Evolutionary conservation across 2,888 invertebrate genomes (phyloP).

Genomic region (Girardia tigrina): DNA sequence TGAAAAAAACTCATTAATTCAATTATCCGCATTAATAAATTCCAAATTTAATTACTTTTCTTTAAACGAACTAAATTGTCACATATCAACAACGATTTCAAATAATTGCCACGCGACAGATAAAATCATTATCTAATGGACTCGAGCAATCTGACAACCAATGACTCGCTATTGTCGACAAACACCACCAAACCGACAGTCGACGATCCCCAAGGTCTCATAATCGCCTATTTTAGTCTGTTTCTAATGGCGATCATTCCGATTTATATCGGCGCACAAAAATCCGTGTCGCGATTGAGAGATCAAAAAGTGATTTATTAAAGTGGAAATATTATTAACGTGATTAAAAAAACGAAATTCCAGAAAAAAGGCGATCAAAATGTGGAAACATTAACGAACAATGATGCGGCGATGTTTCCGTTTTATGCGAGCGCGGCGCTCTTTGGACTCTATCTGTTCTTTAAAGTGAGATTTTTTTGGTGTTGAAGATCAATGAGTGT

Average conservation of each 20-base stretch:
- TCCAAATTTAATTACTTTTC: neutral
- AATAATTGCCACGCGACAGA: neutral
- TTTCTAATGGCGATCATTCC: neutral
- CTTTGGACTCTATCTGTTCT: neutral
- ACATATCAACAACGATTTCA: neutral
- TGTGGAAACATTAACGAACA: neutral
- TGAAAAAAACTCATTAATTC: too few species aligned
- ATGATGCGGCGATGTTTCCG: slow-evolving; percentile 1
- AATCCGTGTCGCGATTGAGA: neutral
- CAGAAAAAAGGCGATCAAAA: neutral
- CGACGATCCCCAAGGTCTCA: neutral
- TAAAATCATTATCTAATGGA: neutral
- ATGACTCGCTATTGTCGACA: neutral
- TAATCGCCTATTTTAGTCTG: neutral
- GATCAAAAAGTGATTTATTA: neutral
- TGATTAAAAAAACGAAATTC: neutral
- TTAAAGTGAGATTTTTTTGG: too few species aligned
- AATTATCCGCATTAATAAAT: too few species aligned
- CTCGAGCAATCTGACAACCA: neutral
- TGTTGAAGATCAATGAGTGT: too few species aligned
- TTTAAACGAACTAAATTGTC: neutral
- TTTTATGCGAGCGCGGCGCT: neutral
- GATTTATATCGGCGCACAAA: neutral
- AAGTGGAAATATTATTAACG: neutral
- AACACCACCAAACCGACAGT: neutral